Base-by-base conservation (phyloP, 2,113 vertebrate genomes). In the Macquaria ambigua region DNA sequence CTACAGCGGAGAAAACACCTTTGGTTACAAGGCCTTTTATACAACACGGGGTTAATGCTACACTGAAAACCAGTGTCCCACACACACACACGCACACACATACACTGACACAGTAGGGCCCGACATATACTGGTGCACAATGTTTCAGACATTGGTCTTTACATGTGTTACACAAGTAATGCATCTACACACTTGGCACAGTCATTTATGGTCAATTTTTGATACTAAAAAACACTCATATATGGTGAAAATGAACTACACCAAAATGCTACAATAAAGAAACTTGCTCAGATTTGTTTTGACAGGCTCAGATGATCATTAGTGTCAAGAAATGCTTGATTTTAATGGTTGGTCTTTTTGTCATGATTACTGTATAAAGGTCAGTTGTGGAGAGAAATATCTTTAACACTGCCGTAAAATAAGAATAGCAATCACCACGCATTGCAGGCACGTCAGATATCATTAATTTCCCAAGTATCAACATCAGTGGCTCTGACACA, bases 1-100 rank as follows among this genome's bases (percentile, higher is more conserved):
- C 87, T 99, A 99, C 97, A 99, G 98, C 48, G 98, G 98, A 91
- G 98, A 99, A 89, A 99, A 99, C 94, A 99, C 98, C 5, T 99
- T 99, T 72, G 98, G 98, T 91, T 95, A 94, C 93, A 95, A 94
- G 83, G 73, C n/a, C 90, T 92, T 92, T 89, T 89, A 89, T 64
- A 87, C 88, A 73, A 82, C 87, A 64, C 56, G 77, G 88, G 83
- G 87, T 88, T 92, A 87, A 92, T 9, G 11, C 74, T 31, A 55
- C 39, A 50, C 64, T 74, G 23, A 79, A 59, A 21, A 68, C 14
- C 37, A 62, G 55, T 59, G 46, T 37, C 25, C 8, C 63, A 23
- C 12, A 5, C 31, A 6, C 52, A n/a, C 18, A 73, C 77, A 64
- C 74, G 55, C 74, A 39, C 53, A 31, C 79, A 69, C 52, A 41